Evolutionary conservation across 2,113 vertebrate species (phyloP).

Genomic region (Planiliza haematocheilus): DNA sequence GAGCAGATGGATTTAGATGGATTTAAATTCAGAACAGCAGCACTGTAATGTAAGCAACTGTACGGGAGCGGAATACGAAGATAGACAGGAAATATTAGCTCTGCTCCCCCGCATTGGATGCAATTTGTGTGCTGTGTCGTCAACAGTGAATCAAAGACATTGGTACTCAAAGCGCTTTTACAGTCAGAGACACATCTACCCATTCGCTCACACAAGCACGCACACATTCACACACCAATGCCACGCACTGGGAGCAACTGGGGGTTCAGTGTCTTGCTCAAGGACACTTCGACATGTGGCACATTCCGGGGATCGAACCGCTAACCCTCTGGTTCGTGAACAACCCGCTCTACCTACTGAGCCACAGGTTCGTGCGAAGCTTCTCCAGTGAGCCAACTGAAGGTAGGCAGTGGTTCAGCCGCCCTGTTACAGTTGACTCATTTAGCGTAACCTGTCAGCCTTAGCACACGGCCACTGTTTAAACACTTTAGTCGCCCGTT

Average conservation of each 20-base stretch:
- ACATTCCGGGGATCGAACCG: no score
- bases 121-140: constrained; percentile 1
- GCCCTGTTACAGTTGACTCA: neutral
- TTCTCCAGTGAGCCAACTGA: neutral
- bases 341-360: no score
- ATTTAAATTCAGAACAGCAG: constrained; percentile 1
- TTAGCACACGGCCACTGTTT: neutral
- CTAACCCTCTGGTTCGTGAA: no score
- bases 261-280: no score
- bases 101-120: neutral
- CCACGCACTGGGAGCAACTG: no score
- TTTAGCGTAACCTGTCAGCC: neutral
- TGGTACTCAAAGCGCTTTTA: no score
- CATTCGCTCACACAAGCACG: no score
- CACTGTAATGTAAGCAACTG: no score
- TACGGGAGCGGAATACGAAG: neutral
- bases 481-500: neutral
- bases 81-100: neutral
- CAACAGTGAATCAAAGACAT: neutral
- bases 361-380: neutral
- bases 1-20: neutral
- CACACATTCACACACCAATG: no score
- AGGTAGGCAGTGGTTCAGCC: neutral
- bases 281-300: no score
- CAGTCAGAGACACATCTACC: no score